A percentile compares a stretch with the other conserved stretches of the same genome.
These are phyloP conservation scores for Burhinus bistriatus DNA, from an alignment of 2,113 vertebrate species.

Conservation along the genomic window DNA sequence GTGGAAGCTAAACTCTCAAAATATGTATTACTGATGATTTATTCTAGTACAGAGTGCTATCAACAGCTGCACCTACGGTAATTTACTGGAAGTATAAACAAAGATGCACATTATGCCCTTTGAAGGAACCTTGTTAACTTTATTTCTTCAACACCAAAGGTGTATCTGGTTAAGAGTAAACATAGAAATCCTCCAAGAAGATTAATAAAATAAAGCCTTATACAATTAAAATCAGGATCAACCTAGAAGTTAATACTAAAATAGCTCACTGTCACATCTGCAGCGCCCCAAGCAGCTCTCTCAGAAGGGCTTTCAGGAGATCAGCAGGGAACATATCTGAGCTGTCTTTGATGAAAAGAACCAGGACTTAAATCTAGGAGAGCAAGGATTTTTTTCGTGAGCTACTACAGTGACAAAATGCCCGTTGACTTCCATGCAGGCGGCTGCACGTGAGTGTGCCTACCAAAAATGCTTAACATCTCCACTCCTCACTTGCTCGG, in stretches of 20 bases:
- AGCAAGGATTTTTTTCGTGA: neutral
- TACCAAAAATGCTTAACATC: neutral
- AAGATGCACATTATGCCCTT: neutral
- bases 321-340: neutral
- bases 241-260: neutral
- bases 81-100: neutral
- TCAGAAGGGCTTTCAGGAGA: neutral
- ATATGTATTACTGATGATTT: neutral
- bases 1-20: neutral
- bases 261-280: neutral
- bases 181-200: neutral
- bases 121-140: neutral
- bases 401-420: neutral
- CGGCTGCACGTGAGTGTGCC: neutral
- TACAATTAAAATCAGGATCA: neutral
- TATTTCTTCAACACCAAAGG: neutral
- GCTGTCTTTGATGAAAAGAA: neutral
- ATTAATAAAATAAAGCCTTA: neutral
- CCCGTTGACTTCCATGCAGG: neutral
- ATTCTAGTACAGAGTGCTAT: neutral
- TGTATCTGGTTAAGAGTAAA: neutral
- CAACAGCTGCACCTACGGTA: neutral
- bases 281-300: neutral
- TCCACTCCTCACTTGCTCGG: accelerated
- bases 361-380: neutral